Percentiles rank a stretch among this genome's conserved stretches.
These are phyloP conservation scores for Idaea dimidiata DNA, from an alignment of 2,888 invertebrate species.

Conservation along the genomic window DNA sequence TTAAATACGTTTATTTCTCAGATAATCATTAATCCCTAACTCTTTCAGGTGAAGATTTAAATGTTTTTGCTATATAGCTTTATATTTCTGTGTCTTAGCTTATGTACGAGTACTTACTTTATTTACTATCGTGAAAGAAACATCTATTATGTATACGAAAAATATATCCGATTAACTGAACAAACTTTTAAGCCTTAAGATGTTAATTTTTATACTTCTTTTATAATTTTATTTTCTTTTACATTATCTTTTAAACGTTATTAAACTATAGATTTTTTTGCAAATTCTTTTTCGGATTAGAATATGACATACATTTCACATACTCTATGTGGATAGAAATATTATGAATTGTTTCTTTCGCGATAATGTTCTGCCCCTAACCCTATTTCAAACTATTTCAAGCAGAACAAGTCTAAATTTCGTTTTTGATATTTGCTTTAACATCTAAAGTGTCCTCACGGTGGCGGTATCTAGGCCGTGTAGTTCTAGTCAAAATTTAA, in stretches of 20 bases:
- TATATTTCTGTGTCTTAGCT: slow-evolving; percentile 68
- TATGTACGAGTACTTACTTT: slow-evolving; percentile 54
- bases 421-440: slow-evolving; percentile 81
- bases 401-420: slow-evolving; percentile 81
- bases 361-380: slow-evolving; percentile 66
- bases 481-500: slow-evolving; percentile 65
- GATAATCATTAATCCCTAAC: slow-evolving; percentile 45
- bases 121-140: slow-evolving; percentile 51
- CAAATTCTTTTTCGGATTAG: not conserved
- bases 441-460: slow-evolving; percentile 65
- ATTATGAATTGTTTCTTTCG: slow-evolving; percentile 56
- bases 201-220: not conserved
- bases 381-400: slow-evolving; percentile 52
- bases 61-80: slow-evolving; percentile 52
- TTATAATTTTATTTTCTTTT: not conserved
- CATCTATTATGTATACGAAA: slow-evolving; percentile 31
- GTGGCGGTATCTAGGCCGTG: slow-evolving; percentile 78
- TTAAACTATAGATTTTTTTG: not conserved
- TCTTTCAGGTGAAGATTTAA: slow-evolving; percentile 69
- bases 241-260: not conserved
- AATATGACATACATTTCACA: not conserved
- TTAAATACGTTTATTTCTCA: slow-evolving; percentile 30
- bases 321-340: slow-evolving; percentile 1
- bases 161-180: not conserved
- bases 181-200: not conserved